Conservation (phyloP, 2,797 vertebrate genomes). For the Syngnathus acus region DNA sequence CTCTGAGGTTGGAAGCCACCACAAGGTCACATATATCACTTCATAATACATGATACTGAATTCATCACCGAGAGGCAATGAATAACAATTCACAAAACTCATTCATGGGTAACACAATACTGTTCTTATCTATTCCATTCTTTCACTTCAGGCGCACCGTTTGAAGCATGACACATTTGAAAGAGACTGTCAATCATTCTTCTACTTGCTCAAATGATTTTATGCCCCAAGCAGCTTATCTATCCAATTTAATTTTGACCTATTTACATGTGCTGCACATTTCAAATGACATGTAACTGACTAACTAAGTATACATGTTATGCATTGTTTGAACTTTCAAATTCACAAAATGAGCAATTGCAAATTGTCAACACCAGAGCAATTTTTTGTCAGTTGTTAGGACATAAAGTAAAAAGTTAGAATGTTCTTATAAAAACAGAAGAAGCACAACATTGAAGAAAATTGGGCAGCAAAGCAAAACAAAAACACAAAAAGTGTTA, state of each 20-base stretch:
- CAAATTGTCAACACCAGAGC: too few species aligned
- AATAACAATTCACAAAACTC: background rate
- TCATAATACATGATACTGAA: slow-evolving; percentile 15
- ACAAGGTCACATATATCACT: background rate
- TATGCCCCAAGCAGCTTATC: background rate
- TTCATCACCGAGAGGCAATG: background rate
- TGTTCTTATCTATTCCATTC: background rate
- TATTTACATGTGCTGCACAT: background rate
- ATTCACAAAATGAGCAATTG: too few species aligned
- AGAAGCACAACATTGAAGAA: background rate
- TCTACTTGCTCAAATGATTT: background rate
- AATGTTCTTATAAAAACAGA: background rate
- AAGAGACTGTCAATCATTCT: background rate
- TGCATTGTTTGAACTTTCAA: too few species aligned
- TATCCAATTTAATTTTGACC: too few species aligned
- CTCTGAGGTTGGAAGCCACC: slow-evolving; percentile 25
- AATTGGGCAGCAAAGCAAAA: slow-evolving; percentile 22
- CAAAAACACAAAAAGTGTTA: slow-evolving; percentile 53
- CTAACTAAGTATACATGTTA: too few species aligned
- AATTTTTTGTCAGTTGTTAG: too few species aligned
- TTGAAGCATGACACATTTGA: background rate
- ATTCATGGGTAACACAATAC: background rate
- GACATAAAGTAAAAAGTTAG: background rate
- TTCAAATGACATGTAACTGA: background rate
- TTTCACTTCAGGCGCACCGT: background rate